Evolutionary conservation across 53 echinoderm and acorn worm species (phyloP), one percentile per base, ranked within the genome.

Genomic region (Holothuria scabra): DNA sequence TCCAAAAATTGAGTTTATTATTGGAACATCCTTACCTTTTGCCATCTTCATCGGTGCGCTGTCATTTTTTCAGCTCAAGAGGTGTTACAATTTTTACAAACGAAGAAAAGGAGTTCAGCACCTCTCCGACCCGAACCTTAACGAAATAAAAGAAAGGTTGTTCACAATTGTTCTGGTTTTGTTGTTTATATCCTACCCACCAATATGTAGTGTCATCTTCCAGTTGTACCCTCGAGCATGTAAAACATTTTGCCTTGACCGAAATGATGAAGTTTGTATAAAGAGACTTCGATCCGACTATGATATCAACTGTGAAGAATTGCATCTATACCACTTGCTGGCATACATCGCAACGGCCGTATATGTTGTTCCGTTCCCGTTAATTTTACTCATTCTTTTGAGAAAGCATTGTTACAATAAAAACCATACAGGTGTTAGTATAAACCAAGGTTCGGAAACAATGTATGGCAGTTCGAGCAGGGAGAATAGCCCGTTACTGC

Each of bases 331-430:
- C 13, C 38, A 68, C 23, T 92, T 48, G 8, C 86, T 89, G 48
- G 89, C 92, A 35, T 65, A 89, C 58, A 41, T 30, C 20, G 58
- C 86, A 16, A 70, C 71, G 10, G 29, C 82, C 8, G 0, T 67
- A 12, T 92, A 92, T 74, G 86, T 92, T 16, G 71, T 92, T 8
- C 86, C 75, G 4, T 89, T 86, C 26, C 92, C 92, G 0, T 38
- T 86, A 10, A 38, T 46, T 19, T 28, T 92, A 64, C 82, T 88
- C 1, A 9, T 85, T 24, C 59, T 88, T 56, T 57, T 91, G 38
- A 65, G 81, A 58, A 80, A 59, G 59, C 29, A 78, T 46, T 70
- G 71, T 25, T 70, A 18, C 52, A 16, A 3, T 16, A 18, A 52
- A 52, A 8, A 52, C 16, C 18, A 52, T 1, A 18, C 52, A 14